phyloP scores from a whole-genome alignment of 2,888 invertebrate genomes.

The Hemithea aestivaria region DNA sequence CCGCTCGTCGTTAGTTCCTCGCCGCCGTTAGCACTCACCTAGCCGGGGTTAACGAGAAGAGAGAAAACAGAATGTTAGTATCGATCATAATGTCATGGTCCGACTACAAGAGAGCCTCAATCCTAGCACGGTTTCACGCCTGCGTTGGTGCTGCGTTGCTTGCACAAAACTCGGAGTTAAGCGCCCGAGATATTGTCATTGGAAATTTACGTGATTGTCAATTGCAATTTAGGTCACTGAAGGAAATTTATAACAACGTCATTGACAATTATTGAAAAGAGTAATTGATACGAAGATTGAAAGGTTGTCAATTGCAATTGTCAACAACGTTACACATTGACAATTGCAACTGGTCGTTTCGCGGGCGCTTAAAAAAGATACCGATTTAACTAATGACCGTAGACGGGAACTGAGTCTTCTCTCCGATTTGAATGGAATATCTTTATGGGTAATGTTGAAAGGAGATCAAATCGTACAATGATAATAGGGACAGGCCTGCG shows the following conservation, averaged over 20 bases:
- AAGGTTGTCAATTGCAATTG: no score
- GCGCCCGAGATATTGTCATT: no score
- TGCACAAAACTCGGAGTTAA: slow-evolving; percentile 3
- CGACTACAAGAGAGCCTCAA: slow-evolving; percentile 64
- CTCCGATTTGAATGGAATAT: background rate
- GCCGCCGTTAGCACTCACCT: slow-evolving; percentile 88
- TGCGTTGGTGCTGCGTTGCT: slow-evolving; percentile 42
- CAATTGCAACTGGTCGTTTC: no score
- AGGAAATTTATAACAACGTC: no score
- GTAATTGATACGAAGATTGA: no score
- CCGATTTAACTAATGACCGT: no score
- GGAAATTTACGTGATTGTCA: no score
- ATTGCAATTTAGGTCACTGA: no score
- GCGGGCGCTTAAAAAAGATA: no score
- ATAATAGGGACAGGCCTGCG: slow-evolving; percentile 23
- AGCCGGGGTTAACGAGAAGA: slow-evolving; percentile 86
- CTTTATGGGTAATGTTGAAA: slow-evolving; percentile 5
- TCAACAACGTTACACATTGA: no score
- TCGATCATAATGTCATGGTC: slow-evolving; percentile 76
- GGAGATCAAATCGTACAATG: slow-evolving; percentile 3
- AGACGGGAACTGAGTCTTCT: background rate
- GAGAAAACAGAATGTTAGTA: slow-evolving; percentile 86
- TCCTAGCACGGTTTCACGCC: slow-evolving; percentile 56
- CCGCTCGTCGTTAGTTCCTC: slow-evolving; percentile 74
- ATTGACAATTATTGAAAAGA: no score